phyloP scores from a whole-genome alignment of 2,888 invertebrate species.

The Drosophila maculinotata region DNA sequence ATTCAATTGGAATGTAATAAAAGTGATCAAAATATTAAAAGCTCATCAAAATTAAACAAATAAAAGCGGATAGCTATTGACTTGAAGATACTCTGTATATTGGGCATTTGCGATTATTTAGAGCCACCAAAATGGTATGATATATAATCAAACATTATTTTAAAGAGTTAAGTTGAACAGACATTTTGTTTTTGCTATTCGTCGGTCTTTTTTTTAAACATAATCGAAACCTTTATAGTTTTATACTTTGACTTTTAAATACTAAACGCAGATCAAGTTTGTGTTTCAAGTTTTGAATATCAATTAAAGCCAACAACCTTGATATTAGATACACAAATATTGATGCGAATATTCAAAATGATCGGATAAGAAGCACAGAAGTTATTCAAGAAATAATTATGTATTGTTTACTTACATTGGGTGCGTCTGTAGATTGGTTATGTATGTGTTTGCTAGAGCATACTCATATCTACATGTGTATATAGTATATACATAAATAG shows the following conservation, averaged over 20 bases:
- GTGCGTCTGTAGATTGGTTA: neutral
- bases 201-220: too few relatives aligned
- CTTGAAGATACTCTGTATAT: too few relatives aligned
- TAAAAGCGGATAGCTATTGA: too few relatives aligned
- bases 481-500: too few relatives aligned
- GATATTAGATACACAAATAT: constrained; percentile 14
- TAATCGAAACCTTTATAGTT: neutral
- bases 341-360: constrained; percentile 3
- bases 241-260: neutral
- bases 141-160: too few relatives aligned
- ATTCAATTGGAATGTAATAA: constrained; percentile 18
- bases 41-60: too few relatives aligned
- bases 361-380: neutral
- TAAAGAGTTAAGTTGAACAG: too few relatives aligned
- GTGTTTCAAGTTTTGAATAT: neutral
- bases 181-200: too few relatives aligned
- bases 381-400: constrained; percentile 4
- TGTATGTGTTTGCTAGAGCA: neutral
- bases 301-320: constrained; percentile 11
- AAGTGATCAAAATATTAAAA: neutral
- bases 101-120: too few relatives aligned
- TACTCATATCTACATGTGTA: too few relatives aligned
- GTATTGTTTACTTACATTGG: neutral
- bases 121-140: too few relatives aligned
- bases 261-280: neutral